Evolutionary conservation across 2,797 vertebrate species (phyloP), one percentile per base, ranked within the genome.

Genomic region (Arrhamphus sclerolepis): DNA sequence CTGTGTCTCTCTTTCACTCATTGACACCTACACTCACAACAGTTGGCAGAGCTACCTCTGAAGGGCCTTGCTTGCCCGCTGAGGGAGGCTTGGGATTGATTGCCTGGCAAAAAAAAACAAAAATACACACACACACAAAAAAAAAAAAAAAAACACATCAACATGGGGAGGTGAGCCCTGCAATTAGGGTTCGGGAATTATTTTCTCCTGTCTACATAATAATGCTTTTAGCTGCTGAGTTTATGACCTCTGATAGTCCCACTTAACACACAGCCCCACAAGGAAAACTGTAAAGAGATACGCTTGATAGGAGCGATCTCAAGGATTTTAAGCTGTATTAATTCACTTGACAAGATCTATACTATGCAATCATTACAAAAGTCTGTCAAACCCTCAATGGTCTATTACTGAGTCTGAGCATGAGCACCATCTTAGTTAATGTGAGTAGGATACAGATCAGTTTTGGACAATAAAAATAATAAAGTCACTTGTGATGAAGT

Each of bases 31-130:
- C 41, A 14, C 8, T 26, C 14, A 44, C 21, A 34, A 49, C 16
- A n/a, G n/a, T 13, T 34, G 9, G 24, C 38, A 54, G 28, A 54
- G 52, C 28, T 55, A 39, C 7, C 22, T 17, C 7, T 44, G 21
- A 41, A 41, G 24, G 7, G 17, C 34, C 34, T 13, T 34, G 19
- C n/a, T 9, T 17, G 8, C 18, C 43, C 10, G 24, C 29, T 13
- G 19, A 8, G 34, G 54, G 14, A 49, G 18, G 18, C 8, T 41
- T 47, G 49, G 24, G 19, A 46, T 46, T 41, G 28, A 53, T 47
- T 53, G 34, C 49, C 16, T 43, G 43, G 19, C 19, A 52, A 26
- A 46, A 41, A n/a, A n/a, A n/a, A n/a, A n/a, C n/a, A n/a, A n/a
- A n/a, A 11, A 34, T n/a, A n/a, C n/a, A n/a, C n/a, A n/a, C n/a